Percentiles rank a stretch among this genome's conserved stretches.
Evolutionary conservation across 2,797 vertebrate genomes (phyloP).

Genomic region (Staurois parvus): DNA sequence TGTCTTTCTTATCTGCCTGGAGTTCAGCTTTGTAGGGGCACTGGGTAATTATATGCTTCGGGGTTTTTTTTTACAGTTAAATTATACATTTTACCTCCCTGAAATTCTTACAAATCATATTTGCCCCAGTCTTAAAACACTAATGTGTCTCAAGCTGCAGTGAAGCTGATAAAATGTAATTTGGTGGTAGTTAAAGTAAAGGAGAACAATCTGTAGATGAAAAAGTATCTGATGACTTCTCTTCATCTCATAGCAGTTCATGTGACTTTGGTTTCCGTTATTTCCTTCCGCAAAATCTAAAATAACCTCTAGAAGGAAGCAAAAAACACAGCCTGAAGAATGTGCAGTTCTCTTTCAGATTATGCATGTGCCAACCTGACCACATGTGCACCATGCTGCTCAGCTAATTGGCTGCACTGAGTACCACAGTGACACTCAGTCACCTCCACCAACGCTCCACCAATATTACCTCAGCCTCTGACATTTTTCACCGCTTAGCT

Average conservation of each 20-base stretch:
- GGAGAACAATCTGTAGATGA: slow-evolving; percentile 45
- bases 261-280: slow-evolving; percentile 82
- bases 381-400: slow-evolving; percentile 15
- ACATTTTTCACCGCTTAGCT: not conserved
- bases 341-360: slow-evolving; percentile 24
- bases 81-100: no score
- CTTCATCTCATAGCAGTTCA: slow-evolving; percentile 68
- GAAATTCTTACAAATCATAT: no score
- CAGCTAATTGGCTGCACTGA: not conserved
- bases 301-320: slow-evolving; percentile 70
- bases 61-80: no score
- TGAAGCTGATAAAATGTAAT: not conserved
- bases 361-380: slow-evolving; percentile 38
- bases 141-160: no score
- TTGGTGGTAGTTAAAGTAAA: slow-evolving; percentile 16
- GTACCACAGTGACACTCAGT: not conserved
- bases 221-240: slow-evolving; percentile 21
- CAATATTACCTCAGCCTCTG: not conserved
- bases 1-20: no score
- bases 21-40: no score
- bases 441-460: not conserved
- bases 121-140: no score
- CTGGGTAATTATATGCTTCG: no score
- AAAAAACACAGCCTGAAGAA: not conserved
- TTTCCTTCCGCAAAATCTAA: slow-evolving; percentile 81